A percentile compares a stretch with the other conserved stretches of the same genome.
Conservation (phyloP, 2,888 invertebrate genomes). For the Tubulanus polymorphus region DNA sequence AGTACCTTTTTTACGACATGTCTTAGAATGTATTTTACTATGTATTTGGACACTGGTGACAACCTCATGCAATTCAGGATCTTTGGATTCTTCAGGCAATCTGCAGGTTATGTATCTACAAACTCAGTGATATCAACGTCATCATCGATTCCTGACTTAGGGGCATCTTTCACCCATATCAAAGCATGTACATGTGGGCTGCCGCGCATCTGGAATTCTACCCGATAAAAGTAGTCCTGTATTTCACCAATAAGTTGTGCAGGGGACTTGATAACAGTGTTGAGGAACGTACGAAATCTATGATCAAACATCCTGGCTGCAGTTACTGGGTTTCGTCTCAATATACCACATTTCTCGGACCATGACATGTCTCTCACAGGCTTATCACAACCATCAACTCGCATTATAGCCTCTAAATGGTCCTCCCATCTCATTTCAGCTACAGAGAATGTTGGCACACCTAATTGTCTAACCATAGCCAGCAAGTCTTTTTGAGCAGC, state of each 20-base stretch:
- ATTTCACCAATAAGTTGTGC: constrained; percentile 15
- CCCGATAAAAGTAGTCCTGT: constrained; percentile 17
- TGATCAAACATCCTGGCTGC: constrained; percentile 27
- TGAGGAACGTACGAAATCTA: constrained; percentile 19
- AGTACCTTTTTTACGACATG: constrained; percentile 10
- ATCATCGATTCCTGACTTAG: constrained; percentile 11
- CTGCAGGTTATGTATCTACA: constrained; percentile 20
- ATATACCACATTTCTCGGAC: constrained; percentile 16
- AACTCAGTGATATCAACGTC: constrained; percentile 15
- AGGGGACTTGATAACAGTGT: constrained; percentile 14
- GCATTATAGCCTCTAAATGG: constrained; percentile 11
- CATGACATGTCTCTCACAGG: constrained; percentile 16
- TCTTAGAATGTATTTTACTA: constrained; percentile 17
- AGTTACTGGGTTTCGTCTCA: constrained; percentile 26
- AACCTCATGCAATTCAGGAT: constrained; percentile 21
- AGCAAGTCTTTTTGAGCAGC: constrained; percentile 15
- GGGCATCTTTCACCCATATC: constrained; percentile 20
- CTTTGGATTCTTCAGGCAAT: constrained; percentile 12
- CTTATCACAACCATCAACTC: no score
- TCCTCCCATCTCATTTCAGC: constrained; percentile 22
- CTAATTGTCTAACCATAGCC: constrained; percentile 24
- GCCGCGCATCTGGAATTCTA: constrained; percentile 20
- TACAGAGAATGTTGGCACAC: constrained; percentile 17
- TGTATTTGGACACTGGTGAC: constrained; percentile 16
- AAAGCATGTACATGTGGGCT: constrained; percentile 22